Evolutionary conservation across 2,888 invertebrate species (phyloP), one percentile per base, ranked within the genome.

Genomic region (Lochmaea capreae): DNA sequence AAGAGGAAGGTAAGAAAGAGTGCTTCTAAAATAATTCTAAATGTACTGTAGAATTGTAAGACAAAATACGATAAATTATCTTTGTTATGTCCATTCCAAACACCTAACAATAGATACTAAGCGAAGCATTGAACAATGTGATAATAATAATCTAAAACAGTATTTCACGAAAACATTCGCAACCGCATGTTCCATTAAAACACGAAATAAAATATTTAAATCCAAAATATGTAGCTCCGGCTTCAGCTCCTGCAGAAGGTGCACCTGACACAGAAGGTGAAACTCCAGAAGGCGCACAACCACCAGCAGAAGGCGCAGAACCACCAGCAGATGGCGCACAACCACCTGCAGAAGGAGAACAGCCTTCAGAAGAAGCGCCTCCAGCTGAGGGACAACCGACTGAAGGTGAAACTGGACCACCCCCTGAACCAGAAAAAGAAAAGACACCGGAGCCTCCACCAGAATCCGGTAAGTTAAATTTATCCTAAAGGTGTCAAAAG

Each of bases 171-270:
- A 22, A 22, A 22, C 22, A 22, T 22, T 22, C 22, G 8, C 33
- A 39, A 39, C 8, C 9, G 33, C 33, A 39, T 39, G 33, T 39
- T 22, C 22, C 22, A 22, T 22, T 22, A 3, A 22, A 22, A 22
- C 22, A 22, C 22, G 3, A 1, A 22, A 22, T 3, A 22, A 39
- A 8, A 61, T 16, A 54, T 39, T 39, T 59, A 26, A 6, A 59
- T 49, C 10, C 65, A 22, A 65, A 65, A 49, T n/a, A 65, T 26
- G 9, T 26, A 46, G 61, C 33, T 58, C 58, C 63, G n/a, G 84
- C 85, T 39, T 79, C 83, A n/a, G 84, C 79, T 82, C 83, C 83
- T 8, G 81, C 81, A 9, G 84, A 88, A 54, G 82, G 78, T 84
- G 85, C 74, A 67, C 81, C 84, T 22, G 81, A 85, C 9, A 78